These are phyloP conservation scores for Grapholita molesta DNA, from an alignment of 1,140 invertebrate genomes.

Conservation along the genomic window DNA sequence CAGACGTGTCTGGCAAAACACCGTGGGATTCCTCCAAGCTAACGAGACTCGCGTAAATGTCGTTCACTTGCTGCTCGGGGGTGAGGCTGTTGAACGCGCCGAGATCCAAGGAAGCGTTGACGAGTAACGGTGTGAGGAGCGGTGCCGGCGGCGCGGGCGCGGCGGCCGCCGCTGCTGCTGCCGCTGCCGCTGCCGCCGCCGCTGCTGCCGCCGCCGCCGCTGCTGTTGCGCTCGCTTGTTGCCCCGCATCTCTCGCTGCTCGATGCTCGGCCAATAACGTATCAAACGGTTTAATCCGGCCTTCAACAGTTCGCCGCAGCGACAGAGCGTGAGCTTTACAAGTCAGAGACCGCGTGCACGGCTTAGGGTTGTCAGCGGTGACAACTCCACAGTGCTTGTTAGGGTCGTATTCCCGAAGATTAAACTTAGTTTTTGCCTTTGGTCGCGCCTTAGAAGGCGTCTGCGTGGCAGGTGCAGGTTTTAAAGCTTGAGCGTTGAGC, in stretches of 20 bases:
- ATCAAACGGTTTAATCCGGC: constrained; percentile 88
- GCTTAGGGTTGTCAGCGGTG: constrained; percentile 83
- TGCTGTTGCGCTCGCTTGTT: constrained; percentile 16
- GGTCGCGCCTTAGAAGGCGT: constrained; percentile 59
- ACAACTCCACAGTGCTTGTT: constrained; percentile 90
- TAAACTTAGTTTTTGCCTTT: constrained; percentile 80
- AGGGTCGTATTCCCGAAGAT: constrained; percentile 87
- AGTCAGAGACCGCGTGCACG: constrained; percentile 89
- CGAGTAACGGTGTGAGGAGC: constrained; percentile 43
- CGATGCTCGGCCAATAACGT: constrained; percentile 87
- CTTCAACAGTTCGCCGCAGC: constrained; percentile 84
- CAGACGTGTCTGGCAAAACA: constrained; percentile 52
- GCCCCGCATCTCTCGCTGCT: constrained; percentile 72
- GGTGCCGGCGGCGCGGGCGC: constrained; percentile 22
- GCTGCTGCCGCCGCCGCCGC: constrained; percentile 28
- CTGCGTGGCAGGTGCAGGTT: constrained; percentile 48
- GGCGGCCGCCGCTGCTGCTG: constrained; percentile 22
- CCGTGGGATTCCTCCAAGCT: constrained; percentile 52
- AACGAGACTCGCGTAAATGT: constrained; percentile 62
- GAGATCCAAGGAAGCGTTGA: constrained; percentile 51
- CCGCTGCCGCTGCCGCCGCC: constrained; percentile 12
- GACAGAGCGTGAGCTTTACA: constrained; percentile 91
- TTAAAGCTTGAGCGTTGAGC: constrained; percentile 51
- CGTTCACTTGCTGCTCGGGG: constrained; percentile 62
- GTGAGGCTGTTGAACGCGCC: constrained; percentile 56